Percentiles rank a stretch among this genome's conserved stretches.
Evolutionary conservation across 92 coral and sea anemone species (phyloP).

Genomic region (Anthopleura xanthogrammica): DNA sequence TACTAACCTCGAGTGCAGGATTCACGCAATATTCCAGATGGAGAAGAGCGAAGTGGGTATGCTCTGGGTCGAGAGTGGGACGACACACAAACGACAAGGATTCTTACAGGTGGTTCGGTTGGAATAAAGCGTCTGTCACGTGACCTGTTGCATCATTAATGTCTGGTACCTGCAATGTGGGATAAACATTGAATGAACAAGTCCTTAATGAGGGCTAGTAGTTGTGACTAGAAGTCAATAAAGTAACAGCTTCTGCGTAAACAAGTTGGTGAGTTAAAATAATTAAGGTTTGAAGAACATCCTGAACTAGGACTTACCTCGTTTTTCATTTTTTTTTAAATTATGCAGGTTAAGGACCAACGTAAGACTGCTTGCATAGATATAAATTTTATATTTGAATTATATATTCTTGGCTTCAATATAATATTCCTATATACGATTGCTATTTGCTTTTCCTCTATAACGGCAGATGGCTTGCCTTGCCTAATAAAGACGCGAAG

Average conservation of each 20-base stretch:
- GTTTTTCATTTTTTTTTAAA: too few relatives aligned
- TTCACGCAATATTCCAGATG: neutral
- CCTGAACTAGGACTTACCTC: neutral
- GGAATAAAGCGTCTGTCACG: slow-evolving; percentile 36
- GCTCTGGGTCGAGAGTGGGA: neutral
- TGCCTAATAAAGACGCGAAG: too few relatives aligned
- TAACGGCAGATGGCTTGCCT: too few relatives aligned
- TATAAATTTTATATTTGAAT: too few relatives aligned
- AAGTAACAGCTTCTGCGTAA: slow-evolving; percentile 2
- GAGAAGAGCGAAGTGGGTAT: slow-evolving; percentile 1
- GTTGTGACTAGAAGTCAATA: neutral
- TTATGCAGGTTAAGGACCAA: too few relatives aligned
- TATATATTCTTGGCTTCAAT: too few relatives aligned
- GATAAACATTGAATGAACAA: slow-evolving; percentile 29
- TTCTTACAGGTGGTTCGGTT: slow-evolving; percentile 19
- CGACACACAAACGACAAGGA: neutral
- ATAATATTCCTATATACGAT: too few relatives aligned
- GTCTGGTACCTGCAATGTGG: slow-evolving; percentile 28
- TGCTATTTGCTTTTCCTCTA: too few relatives aligned
- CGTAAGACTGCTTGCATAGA: too few relatives aligned
- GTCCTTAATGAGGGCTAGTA: slow-evolving; percentile 4
- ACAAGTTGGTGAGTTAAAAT: neutral
- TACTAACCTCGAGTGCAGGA: neutral
- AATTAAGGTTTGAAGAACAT: neutral
- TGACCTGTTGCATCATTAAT: slow-evolving; percentile 16